These are phyloP conservation scores for Artemia sp. DNA, from an alignment of 2,888 invertebrate species.

Conservation along the genomic window DNA sequence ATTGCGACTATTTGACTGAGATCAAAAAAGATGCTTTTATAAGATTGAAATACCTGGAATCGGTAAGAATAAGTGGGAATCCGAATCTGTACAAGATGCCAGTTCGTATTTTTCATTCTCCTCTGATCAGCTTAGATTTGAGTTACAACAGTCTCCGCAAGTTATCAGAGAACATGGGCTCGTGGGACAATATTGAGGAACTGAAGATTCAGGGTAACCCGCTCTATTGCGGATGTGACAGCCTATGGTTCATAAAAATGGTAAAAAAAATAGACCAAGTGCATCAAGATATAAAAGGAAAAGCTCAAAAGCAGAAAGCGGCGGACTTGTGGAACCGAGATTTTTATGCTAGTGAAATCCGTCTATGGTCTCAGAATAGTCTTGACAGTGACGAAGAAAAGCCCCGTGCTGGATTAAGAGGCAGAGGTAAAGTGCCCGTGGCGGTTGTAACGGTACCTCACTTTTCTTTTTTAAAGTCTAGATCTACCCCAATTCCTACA, in stretches of 20 bases:
- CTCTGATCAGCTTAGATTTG: conserved; percentile 21
- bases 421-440: not conserved
- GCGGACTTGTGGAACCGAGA: not conserved
- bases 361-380: conserved; percentile 8
- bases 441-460: not conserved
- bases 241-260: not conserved
- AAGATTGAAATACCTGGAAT: conserved; percentile 15
- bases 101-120: conserved; percentile 11
- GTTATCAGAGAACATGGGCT: conserved; percentile 57
- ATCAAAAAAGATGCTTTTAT: conserved; percentile 12
- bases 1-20: conserved; percentile 8
- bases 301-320: not conserved
- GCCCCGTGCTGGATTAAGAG: not conserved
- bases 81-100: not conserved
- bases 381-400: conserved; percentile 3
- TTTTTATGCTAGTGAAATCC: not conserved
- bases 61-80: not conserved
- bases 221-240: conserved; percentile 3
- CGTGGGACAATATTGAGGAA: conserved; percentile 37
- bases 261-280: not conserved
- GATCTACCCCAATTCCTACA: not conserved
- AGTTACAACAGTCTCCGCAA: conserved; percentile 56
- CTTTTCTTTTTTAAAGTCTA: not conserved
- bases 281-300: not conserved
- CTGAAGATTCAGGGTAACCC: not conserved